These are phyloP conservation scores for Stenchaetothrips biformis DNA, from an alignment of 2,888 invertebrate species.

Conservation along the genomic window DNA sequence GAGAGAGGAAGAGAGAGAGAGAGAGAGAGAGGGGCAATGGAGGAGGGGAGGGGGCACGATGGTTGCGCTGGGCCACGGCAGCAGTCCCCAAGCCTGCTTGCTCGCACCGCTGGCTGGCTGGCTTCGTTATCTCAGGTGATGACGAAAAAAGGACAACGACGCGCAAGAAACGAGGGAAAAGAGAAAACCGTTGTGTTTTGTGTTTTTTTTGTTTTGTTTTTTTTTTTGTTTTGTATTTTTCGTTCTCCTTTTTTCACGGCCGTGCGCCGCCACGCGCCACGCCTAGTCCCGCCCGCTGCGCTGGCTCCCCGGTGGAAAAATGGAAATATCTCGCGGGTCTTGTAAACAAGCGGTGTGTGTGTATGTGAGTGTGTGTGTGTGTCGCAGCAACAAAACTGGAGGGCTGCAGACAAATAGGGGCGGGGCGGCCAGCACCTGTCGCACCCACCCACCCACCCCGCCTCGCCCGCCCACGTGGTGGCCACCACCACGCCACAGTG, in stretches of 20 bases:
- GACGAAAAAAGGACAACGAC: constrained; percentile 11
- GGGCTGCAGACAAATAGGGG: too few species aligned
- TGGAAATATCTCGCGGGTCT: constrained; percentile 13
- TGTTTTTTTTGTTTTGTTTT: background rate
- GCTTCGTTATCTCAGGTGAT: constrained; percentile 23
- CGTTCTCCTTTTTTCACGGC: background rate
- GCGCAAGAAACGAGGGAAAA: background rate
- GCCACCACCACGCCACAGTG: too few species aligned
- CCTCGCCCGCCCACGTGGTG: too few species aligned
- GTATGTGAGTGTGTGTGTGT: background rate
- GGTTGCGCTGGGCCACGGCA: background rate
- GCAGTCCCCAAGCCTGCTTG: background rate
- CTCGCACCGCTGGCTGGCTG: background rate
- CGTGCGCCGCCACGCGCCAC: background rate
- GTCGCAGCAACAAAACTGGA: background rate
- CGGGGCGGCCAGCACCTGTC: too few species aligned
- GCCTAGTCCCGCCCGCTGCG: background rate
- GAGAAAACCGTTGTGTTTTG: background rate
- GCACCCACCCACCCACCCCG: too few species aligned
- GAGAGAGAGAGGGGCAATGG: background rate
- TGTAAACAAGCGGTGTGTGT: constrained; percentile 9
- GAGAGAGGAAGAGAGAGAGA: background rate
- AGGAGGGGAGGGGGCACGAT: background rate
- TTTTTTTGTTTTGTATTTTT: background rate
- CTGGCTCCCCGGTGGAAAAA: background rate